phyloP scores from a whole-genome alignment of 2,888 invertebrate genomes.

The Sicus ferrugineus region DNA sequence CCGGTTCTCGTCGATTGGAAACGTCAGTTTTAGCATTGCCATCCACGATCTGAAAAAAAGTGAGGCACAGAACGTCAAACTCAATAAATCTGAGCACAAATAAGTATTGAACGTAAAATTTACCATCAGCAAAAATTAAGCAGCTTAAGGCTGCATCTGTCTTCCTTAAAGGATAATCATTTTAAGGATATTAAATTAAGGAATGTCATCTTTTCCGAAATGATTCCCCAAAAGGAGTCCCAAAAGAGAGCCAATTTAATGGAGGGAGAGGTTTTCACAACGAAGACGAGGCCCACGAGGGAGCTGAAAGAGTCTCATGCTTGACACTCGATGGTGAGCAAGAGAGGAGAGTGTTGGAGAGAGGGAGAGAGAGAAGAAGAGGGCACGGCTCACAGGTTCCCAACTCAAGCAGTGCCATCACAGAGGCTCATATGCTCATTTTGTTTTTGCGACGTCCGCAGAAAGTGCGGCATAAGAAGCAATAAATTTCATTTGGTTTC shows the following conservation, averaged over 20 bases:
- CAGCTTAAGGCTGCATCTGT: too few relatives aligned
- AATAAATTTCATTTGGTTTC: slow-evolving; percentile 57
- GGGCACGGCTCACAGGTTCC: too few relatives aligned
- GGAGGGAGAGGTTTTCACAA: background rate
- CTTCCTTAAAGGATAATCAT: too few relatives aligned
- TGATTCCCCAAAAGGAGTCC: background rate
- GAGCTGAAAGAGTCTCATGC: slow-evolving; percentile 7
- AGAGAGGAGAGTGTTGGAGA: background rate
- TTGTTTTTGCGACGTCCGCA: slow-evolving; percentile 31
- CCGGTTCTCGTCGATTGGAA: slow-evolving; percentile 86
- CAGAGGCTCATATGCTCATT: slow-evolving; percentile 32
- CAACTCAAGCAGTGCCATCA: background rate
- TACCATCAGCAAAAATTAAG: background rate
- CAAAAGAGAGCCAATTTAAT: background rate
- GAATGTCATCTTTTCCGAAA: background rate
- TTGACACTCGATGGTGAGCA: too few relatives aligned
- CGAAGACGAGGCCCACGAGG: slow-evolving; percentile 2
- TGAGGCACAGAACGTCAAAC: too few relatives aligned
- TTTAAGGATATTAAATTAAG: too few relatives aligned
- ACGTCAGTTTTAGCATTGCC: slow-evolving; percentile 90
- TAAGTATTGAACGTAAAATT: too few relatives aligned
- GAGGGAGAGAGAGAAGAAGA: background rate
- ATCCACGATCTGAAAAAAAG: slow-evolving; percentile 81
- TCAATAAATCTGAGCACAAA: too few relatives aligned
- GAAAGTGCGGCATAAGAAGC: slow-evolving; percentile 36